Conservation (phyloP, 2,113 vertebrate genomes). For the Neodon shergylaensis region DNA sequence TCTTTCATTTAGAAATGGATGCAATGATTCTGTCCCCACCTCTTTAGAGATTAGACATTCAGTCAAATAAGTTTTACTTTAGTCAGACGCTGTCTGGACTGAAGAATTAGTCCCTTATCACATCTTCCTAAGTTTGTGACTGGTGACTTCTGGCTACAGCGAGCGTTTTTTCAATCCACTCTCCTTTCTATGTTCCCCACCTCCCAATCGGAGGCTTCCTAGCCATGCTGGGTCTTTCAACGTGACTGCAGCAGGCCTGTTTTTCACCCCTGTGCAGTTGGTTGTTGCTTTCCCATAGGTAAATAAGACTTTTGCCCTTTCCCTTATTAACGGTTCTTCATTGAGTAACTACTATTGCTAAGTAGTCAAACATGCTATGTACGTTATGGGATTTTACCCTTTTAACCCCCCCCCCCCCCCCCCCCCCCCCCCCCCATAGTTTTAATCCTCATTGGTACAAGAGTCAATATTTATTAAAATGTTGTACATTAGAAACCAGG, state of each 20-base stretch:
- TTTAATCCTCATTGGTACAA: background rate
- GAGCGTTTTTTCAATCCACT: background rate
- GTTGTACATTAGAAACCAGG: background rate
- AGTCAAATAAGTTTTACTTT: background rate
- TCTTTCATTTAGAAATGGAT: background rate
- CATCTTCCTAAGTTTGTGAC: background rate
- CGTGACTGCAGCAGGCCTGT: background rate
- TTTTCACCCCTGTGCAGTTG: background rate
- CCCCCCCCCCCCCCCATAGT: background rate
- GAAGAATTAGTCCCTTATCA: background rate
- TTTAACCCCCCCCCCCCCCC: background rate
- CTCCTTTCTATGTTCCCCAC: background rate
- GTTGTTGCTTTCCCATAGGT: background rate
- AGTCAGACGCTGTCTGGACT: background rate
- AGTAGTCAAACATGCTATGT: background rate
- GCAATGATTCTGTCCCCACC: background rate
- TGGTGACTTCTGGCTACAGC: background rate
- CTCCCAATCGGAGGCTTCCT: background rate
- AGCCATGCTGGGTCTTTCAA: background rate
- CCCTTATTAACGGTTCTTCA: background rate
- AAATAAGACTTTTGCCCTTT: background rate
- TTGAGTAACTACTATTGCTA: background rate
- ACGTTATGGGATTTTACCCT: background rate
- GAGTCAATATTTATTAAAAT: background rate
- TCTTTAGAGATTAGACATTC: background rate